phyloP scores from a whole-genome alignment of 2,888 invertebrate genomes.

The Pollenia amentaria region DNA sequence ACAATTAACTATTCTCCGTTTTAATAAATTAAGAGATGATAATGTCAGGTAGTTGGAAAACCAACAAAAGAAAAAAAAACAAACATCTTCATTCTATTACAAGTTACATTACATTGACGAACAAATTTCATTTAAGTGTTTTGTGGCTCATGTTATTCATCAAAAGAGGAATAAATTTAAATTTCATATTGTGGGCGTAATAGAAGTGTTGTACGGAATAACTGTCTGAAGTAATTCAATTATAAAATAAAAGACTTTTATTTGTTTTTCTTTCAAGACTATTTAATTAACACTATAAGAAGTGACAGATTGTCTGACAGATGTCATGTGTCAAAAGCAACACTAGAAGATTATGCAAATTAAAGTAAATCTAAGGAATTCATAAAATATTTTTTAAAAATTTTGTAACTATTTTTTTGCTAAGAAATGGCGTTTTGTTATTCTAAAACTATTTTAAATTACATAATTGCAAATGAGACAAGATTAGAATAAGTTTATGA shows the following conservation, averaged over 20 bases:
- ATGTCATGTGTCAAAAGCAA: conserved; percentile 4
- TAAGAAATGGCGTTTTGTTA: too few relatives aligned
- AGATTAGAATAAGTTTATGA: too few relatives aligned
- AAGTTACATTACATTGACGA: conserved; percentile 11
- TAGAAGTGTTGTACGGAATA: background rate
- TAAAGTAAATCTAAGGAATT: background rate
- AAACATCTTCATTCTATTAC: conserved; percentile 39
- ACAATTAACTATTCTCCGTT: conserved; percentile 40
- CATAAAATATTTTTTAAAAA: too few relatives aligned
- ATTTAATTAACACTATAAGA: background rate
- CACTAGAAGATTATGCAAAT: background rate
- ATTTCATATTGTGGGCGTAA: conserved; percentile 11
- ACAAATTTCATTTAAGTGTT: background rate
- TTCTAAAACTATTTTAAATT: too few relatives aligned
- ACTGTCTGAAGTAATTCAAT: background rate
- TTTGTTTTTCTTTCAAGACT: conserved; percentile 7
- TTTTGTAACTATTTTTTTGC: too few relatives aligned
- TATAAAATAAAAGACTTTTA: conserved; percentile 1
- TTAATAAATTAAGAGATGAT: conserved; percentile 52
- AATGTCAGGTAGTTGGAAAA: conserved; percentile 26
- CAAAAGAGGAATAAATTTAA: background rate
- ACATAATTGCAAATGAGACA: too few relatives aligned
- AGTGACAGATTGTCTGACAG: conserved; percentile 1
- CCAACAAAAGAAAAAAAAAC: background rate
- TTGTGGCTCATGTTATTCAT: background rate